Conservation (phyloP, 2,797 vertebrate species). For the Aldrovandia affinis region DNA sequence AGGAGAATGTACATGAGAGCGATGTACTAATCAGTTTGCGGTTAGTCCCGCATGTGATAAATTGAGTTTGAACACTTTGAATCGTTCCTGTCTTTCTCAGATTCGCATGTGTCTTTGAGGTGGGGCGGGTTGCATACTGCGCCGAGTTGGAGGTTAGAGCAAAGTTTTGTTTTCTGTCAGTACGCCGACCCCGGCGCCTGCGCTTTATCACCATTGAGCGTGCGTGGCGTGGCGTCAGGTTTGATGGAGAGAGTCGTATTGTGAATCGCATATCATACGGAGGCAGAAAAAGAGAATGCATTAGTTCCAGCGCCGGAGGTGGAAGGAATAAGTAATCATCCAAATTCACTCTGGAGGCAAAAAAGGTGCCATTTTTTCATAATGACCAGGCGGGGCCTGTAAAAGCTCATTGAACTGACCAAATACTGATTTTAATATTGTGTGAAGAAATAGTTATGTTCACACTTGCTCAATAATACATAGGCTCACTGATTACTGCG, state of each 20-base stretch:
- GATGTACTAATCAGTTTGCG: neutral
- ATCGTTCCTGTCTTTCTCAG: neutral
- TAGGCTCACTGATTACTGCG: neutral
- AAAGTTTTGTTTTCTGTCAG: conserved; percentile 16
- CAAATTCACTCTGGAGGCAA: conserved; percentile 36
- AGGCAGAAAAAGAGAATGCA: conserved; percentile 17
- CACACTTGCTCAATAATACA: neutral
- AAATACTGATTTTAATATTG: conserved; percentile 28
- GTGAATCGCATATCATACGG: conserved; percentile 9
- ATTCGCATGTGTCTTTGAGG: neutral
- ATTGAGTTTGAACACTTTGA: too few relatives aligned
- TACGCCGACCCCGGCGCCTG: conserved; percentile 25
- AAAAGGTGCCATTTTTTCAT: conserved; percentile 36
- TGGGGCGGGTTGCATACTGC: neutral
- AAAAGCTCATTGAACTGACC: conserved; percentile 38
- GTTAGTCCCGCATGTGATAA: neutral
- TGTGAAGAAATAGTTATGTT: neutral
- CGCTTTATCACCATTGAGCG: conserved; percentile 63
- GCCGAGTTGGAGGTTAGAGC: neutral
- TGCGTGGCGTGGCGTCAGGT: conserved; percentile 44
- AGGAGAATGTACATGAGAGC: too few relatives aligned
- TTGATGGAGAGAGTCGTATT: conserved; percentile 13
- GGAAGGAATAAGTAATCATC: conserved; percentile 47
- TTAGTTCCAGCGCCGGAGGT: conserved; percentile 43
- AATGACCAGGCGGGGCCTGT: conserved; percentile 41